Evolutionary conservation across 2,113 vertebrate species (phyloP).

Genomic region (Pipra filicauda): DNA sequence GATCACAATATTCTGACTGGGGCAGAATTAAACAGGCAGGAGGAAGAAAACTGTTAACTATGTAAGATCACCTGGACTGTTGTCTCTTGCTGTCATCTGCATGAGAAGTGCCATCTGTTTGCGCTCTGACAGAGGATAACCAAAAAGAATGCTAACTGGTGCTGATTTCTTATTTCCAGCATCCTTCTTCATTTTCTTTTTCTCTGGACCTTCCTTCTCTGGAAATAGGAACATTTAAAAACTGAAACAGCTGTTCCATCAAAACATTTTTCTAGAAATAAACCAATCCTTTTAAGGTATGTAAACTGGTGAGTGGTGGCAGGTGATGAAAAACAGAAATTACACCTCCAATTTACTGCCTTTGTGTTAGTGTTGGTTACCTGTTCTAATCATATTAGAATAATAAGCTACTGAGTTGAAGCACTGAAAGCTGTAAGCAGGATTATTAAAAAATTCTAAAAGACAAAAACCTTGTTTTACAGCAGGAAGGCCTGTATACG

Average conservation of each 20-base stretch:
- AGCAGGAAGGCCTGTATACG: background rate
- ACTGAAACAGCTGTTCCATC: background rate
- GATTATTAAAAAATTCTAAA: background rate
- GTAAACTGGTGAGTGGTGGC: background rate
- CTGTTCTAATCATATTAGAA: background rate
- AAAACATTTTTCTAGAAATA: background rate
- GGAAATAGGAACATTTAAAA: constrained; percentile 67
- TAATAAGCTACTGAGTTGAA: background rate
- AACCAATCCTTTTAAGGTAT: background rate
- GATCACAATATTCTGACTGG: background rate
- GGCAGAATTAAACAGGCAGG: background rate
- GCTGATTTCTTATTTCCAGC: constrained; percentile 90
- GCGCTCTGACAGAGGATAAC: constrained; percentile 95
- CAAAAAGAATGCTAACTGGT: constrained; percentile 93
- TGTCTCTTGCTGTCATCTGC: constrained; percentile 98
- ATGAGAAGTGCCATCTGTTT: constrained; percentile 99
- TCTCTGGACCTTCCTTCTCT: constrained; percentile 98
- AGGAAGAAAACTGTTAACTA: background rate
- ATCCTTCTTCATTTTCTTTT: constrained; percentile 97
- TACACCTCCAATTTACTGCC: background rate
- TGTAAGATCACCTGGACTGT: constrained; percentile 90
- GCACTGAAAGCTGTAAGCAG: background rate
- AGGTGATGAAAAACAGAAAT: background rate
- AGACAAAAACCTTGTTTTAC: background rate
- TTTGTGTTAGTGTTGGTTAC: background rate